Evolutionary conservation across 2,113 vertebrate genomes (phyloP).

Genomic region (Mystacornis crossleyi): DNA sequence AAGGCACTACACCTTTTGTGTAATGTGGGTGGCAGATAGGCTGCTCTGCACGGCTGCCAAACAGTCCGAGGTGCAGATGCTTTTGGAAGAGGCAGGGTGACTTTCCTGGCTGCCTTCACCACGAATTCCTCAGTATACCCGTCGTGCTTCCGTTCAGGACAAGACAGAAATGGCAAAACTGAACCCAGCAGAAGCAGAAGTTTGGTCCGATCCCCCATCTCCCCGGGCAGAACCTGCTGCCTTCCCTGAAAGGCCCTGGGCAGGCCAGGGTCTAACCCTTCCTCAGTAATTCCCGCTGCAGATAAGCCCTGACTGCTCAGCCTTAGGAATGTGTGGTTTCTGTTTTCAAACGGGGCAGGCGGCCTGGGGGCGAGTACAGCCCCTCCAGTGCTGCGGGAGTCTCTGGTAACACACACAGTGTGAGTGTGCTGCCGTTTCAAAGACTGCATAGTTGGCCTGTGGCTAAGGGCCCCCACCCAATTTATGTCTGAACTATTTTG

Average conservation of each 20-base stretch:
- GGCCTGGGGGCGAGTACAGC: not conserved
- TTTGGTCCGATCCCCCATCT: fast-evolving
- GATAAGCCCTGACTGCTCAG: not conserved
- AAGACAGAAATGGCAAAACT: not conserved
- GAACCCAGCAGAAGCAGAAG: not conserved
- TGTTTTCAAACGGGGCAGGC: not conserved
- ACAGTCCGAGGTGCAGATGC: not conserved
- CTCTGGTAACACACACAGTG: not conserved
- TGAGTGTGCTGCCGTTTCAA: not conserved
- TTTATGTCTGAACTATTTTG: not conserved
- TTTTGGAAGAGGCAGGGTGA: not conserved
- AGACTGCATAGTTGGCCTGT: not conserved
- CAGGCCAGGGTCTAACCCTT: not conserved
- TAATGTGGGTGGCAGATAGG: not conserved
- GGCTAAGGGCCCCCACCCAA: not conserved
- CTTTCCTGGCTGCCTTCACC: not conserved
- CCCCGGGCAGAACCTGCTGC: not conserved
- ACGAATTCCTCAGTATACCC: not conserved
- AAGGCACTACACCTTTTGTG: not conserved
- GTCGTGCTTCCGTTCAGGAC: fast-evolving
- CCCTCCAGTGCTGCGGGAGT: not conserved
- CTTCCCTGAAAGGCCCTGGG: not conserved
- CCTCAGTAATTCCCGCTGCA: not conserved
- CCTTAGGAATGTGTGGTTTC: not conserved
- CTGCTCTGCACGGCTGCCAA: not conserved